Conservation (phyloP, 2,797 vertebrate species). For the Enteromius radiatus region DNA sequence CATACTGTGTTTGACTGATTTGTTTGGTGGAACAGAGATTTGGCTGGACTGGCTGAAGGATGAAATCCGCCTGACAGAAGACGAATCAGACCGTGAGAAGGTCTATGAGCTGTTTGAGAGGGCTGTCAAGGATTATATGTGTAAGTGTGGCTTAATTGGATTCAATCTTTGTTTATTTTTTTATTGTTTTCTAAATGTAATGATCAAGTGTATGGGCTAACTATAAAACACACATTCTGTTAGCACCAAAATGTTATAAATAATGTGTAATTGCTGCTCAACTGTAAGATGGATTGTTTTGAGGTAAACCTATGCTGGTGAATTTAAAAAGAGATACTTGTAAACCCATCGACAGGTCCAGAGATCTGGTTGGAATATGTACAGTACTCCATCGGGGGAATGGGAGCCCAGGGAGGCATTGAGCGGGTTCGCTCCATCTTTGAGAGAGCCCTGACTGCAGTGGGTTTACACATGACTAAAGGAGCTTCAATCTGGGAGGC, state of each 20-base stretch:
- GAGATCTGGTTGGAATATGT: slow-evolving; percentile 97
- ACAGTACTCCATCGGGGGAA: slow-evolving; percentile 95
- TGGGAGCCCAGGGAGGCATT: slow-evolving; percentile 90
- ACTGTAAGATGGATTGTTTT: neutral
- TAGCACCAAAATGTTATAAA: neutral
- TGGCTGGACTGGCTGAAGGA: slow-evolving; percentile 98
- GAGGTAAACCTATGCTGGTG: neutral
- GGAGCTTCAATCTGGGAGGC: slow-evolving; percentile 93
- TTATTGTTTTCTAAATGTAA: too few relatives aligned
- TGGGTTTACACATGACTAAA: slow-evolving; percentile 94
- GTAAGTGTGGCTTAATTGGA: slow-evolving; percentile 76
- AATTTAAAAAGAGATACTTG: neutral
- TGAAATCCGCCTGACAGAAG: slow-evolving; percentile 88
- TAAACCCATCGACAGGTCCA: slow-evolving; percentile 79
- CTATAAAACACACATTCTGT: neutral
- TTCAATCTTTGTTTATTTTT: neutral
- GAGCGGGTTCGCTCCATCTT: slow-evolving; percentile 90
- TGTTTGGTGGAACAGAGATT: slow-evolving; percentile 80
- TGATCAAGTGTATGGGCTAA: neutral
- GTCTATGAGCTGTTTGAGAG: slow-evolving; percentile 93
- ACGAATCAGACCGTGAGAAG: slow-evolving; percentile 84
- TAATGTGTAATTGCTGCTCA: neutral
- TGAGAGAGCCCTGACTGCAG: slow-evolving; percentile 89
- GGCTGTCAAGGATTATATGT: slow-evolving; percentile 93
- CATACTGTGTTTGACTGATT: slow-evolving; percentile 17